Conservation (phyloP, 1,140 invertebrate species). For the Pseudomyrmex pallidus region DNA sequence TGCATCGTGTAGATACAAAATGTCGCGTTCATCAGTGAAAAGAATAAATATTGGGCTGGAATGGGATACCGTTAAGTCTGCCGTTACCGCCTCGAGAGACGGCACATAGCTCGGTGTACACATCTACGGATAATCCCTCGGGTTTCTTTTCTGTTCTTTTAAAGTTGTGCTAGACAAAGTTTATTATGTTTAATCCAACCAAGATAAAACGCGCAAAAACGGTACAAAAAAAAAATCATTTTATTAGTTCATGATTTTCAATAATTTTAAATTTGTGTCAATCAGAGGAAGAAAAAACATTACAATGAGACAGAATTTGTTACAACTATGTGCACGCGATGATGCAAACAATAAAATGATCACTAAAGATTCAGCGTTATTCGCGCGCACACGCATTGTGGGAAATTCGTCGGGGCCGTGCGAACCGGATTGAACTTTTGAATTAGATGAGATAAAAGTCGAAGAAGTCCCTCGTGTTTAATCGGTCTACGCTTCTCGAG, state of each 20-base stretch:
- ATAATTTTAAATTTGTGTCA: conserved; percentile 7
- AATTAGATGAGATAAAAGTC: conserved; percentile 22
- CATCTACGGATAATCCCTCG: conserved; percentile 63
- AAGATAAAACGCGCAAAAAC: not conserved
- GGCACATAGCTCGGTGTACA: conserved; percentile 69
- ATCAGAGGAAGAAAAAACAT: not conserved
- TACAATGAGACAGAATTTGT: not conserved
- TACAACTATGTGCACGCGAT: not conserved
- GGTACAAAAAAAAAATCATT: not conserved
- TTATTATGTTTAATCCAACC: not conserved
- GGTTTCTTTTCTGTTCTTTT: conserved; percentile 66
- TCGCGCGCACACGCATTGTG: not conserved
- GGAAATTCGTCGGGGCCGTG: conserved; percentile 46
- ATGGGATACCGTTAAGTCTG: conserved; percentile 84
- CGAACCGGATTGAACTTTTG: conserved; percentile 39
- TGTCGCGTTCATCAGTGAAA: conserved; percentile 74
- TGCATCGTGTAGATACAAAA: conserved; percentile 23
- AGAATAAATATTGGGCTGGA: conserved; percentile 84
- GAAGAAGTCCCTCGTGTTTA: not conserved
- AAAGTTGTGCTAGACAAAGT: conserved; percentile 17
- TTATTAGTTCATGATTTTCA: not conserved
- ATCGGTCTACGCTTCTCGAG: not conserved
- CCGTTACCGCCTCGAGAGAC: conserved; percentile 84
- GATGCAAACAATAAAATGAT: conserved; percentile 37
- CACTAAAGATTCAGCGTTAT: conserved; percentile 28